These are phyloP conservation scores for Hartigia nigra DNA, from an alignment of 2,888 invertebrate genomes.

Conservation along the genomic window DNA sequence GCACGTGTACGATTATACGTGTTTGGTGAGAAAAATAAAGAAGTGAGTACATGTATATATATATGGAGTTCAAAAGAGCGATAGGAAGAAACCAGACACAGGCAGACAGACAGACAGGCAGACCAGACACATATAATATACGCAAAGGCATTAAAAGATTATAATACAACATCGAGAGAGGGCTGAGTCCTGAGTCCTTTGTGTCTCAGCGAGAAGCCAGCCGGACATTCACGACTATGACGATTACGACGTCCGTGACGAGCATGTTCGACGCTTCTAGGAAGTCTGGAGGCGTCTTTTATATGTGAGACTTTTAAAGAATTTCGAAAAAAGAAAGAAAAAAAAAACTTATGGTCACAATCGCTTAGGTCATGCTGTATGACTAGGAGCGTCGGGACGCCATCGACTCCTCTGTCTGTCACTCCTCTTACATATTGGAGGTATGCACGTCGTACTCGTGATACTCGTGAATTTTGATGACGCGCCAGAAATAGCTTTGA, in stretches of 20 bases:
- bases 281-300: not conserved
- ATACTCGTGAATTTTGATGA: not conserved
- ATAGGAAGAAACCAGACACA: slow-evolving; percentile 20
- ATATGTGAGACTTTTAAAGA: not conserved
- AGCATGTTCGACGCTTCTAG: not conserved
- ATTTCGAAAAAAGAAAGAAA: not conserved
- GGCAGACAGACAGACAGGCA: slow-evolving; percentile 23
- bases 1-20: not conserved
- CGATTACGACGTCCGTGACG: no score
- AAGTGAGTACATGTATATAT: not conserved
- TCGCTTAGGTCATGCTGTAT: not conserved
- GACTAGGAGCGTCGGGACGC: not conserved
- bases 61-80: slow-evolving; percentile 7
- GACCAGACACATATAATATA: not conserved
- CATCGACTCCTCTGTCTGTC: no score
- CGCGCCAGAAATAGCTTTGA: not conserved
- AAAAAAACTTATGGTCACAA: not conserved
- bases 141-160: not conserved
- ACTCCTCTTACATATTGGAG: not conserved
- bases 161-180: not conserved
- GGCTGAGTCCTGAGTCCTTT: not conserved
- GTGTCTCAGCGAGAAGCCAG: not conserved
- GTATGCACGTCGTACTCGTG: not conserved
- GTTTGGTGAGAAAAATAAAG: not conserved
- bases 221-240: not conserved